These are phyloP conservation scores for Drosophila tristis DNA, from an alignment of 1,140 invertebrate genomes.

Conservation along the genomic window DNA sequence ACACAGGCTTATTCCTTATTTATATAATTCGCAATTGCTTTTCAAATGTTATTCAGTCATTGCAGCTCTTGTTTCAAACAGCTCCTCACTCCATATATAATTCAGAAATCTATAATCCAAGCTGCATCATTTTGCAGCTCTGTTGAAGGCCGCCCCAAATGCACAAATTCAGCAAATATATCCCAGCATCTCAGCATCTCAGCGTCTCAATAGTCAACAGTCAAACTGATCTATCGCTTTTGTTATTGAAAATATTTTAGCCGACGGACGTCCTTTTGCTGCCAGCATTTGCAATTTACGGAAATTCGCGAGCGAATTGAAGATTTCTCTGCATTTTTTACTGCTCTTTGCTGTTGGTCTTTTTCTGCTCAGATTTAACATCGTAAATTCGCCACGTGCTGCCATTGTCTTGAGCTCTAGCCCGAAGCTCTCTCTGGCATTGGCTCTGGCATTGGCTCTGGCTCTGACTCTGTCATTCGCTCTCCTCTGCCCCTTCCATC, in stretches of 20 bases:
- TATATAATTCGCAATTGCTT: no score
- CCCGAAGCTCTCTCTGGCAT: neutral
- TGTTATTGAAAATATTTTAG: conserved; percentile 30
- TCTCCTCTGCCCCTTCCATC: conserved; percentile 12
- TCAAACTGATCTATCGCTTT: conserved; percentile 11
- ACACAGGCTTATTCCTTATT: no score
- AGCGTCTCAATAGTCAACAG: no score
- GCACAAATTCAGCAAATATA: no score
- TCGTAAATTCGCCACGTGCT: conserved; percentile 59
- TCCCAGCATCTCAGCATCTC: no score
- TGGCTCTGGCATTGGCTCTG: neutral
- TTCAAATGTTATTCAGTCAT: no score
- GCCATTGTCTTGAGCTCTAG: conserved; percentile 43
- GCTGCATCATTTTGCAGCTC: no score
- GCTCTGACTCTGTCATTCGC: neutral
- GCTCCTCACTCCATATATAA: no score
- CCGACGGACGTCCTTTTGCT: neutral
- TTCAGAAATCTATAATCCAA: no score
- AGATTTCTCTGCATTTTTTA: conserved; percentile 7
- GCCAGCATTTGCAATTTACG: conserved; percentile 55
- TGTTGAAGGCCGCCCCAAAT: no score
- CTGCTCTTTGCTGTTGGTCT: neutral
- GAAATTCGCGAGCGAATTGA: conserved; percentile 50
- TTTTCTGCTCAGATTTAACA: conserved; percentile 51
- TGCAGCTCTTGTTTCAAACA: no score